Evolutionary conservation across 2,113 vertebrate genomes (phyloP), one percentile per base, ranked within the genome.

Genomic region (Poeciliopsis retropinna): DNA sequence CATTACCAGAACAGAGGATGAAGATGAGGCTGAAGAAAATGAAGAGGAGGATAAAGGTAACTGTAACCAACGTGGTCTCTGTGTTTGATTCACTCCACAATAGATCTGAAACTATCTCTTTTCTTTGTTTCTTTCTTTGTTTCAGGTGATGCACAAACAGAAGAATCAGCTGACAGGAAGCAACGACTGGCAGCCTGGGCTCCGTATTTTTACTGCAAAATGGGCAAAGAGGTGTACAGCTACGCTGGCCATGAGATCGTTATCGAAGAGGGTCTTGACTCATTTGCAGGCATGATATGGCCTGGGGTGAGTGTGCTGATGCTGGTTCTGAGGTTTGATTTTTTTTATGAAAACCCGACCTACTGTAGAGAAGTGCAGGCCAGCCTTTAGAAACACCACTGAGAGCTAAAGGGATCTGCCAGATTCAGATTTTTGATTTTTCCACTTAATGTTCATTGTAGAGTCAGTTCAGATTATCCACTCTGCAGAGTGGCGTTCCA

Each of bases 201-300:
- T 60, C 92, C 93, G 0, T 32, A 27, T 70, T 85, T 91, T 64
- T 88, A 80, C 85, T 60, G 1, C 77, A 87, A 1, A 66, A 0
- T 19, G 1, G 54, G 62, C 13, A 93, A 80, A 79, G 92, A 94
- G 64, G 65, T 88, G 25, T 75, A 83, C 76, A 12, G 75, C 67
- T 94, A 81, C 3, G 88, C 54, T 0, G 93, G 88, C 6, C 78
- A 92, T 28, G 67, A 93, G 64, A 93, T 94, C 44, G 6, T 57
- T n/a, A 92, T 94, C 29, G 29, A 81, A 37, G 88, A 89, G 51
- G 89, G 65, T 57, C 54, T 92, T 5, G 93, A 94, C 73, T 91
- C 89, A 1, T 92, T 27, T 27, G 91, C 86, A 25, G 88, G 88
- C 61, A 88, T 78, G 75, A 91, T 91, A 67, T 94, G 91, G 93